Evolutionary conservation across 2,113 vertebrate species (phyloP).

Genomic region (Gymnobelideus leadbeateri): DNA sequence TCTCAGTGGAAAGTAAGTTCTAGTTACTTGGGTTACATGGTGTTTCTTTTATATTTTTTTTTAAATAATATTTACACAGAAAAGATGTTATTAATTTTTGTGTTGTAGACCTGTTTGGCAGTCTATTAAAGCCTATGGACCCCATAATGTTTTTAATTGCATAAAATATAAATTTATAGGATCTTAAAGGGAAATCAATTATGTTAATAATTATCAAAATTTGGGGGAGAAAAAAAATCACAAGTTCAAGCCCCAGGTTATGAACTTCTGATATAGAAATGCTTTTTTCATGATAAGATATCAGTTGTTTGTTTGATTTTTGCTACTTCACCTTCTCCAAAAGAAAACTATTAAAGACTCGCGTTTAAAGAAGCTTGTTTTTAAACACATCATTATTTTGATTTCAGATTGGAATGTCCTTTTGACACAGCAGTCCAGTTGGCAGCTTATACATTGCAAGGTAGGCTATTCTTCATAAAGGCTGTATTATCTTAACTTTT

Average conservation of each 20-base stretch:
- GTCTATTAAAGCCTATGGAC: background rate
- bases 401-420: conserved; percentile 93
- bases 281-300: background rate
- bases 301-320: background rate
- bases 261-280: background rate
- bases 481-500: conserved; percentile 7
- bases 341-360: conserved; percentile 29
- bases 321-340: background rate
- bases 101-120: background rate
- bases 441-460: conserved; percentile 95
- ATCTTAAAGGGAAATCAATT: background rate
- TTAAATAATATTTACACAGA: conserved; percentile 53
- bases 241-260: background rate
- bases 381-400: conserved; percentile 61
- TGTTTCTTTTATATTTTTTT: conserved; percentile 48
- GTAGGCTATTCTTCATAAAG: conserved; percentile 83
- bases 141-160: background rate
- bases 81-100: background rate
- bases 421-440: conserved; percentile 95
- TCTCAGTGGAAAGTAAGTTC: conserved; percentile 97
- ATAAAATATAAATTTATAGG: background rate
- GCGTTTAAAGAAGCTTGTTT: conserved; percentile 44
- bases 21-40: conserved; percentile 37
- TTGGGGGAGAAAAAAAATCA: background rate
- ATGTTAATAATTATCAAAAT: background rate